phyloP scores from a whole-genome alignment of 2,888 invertebrate species.

The Cataglyphis cursor region DNA sequence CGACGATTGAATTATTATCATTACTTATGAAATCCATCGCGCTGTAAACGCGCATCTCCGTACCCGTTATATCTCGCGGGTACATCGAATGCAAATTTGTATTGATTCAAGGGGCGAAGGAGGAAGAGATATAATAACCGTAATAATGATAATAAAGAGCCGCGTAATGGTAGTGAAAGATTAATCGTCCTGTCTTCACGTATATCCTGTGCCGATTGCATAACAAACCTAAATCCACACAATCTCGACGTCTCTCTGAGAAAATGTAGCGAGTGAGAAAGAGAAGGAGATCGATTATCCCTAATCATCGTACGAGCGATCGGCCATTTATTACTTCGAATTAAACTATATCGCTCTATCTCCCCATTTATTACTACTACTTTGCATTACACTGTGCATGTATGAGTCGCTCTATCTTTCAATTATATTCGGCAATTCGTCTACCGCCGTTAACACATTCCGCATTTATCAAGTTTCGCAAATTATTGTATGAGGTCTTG shows the following conservation, averaged over 20 bases:
- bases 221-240: constrained; percentile 26
- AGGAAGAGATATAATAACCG: constrained; percentile 25
- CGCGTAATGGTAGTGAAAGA: constrained; percentile 35
- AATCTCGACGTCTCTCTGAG: constrained; percentile 6
- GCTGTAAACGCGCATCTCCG: constrained; percentile 46
- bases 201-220: constrained; percentile 2
- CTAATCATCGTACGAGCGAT: constrained; percentile 10
- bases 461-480: constrained; percentile 40
- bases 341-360: constrained; percentile 35
- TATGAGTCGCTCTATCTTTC: constrained; percentile 20
- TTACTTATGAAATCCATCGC: constrained; percentile 64
- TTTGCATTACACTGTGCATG: neutral
- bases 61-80: constrained; percentile 61
- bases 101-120: constrained; percentile 22
- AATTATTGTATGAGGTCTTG: constrained; percentile 36
- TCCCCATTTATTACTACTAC: constrained; percentile 11
- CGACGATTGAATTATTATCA: constrained; percentile 72
- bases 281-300: constrained; percentile 32
- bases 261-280: constrained; percentile 2
- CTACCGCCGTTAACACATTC: constrained; percentile 11
- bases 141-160: constrained; percentile 38
- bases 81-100: constrained; percentile 39
- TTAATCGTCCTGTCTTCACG: constrained; percentile 38
- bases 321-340: constrained; percentile 18
- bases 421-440: constrained; percentile 31